These are phyloP conservation scores for Nephila pilipes DNA, from an alignment of 1,140 invertebrate species.

Conservation along the genomic window DNA sequence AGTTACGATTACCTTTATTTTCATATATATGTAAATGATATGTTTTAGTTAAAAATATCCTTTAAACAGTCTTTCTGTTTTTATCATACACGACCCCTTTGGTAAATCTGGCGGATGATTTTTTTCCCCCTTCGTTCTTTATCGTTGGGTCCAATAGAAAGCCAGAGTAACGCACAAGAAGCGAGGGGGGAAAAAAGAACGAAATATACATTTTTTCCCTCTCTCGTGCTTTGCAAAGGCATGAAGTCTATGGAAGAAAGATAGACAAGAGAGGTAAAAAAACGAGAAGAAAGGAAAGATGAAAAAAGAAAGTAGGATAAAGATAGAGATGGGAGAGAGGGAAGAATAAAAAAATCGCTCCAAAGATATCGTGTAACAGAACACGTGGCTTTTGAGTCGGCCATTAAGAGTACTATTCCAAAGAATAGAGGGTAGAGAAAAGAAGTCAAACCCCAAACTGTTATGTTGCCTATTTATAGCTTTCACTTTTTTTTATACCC, in stretches of 20 bases:
- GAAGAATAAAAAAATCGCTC: constrained; percentile 10
- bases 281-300: constrained; percentile 8
- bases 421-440: constrained; percentile 28
- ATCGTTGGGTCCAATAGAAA: constrained; percentile 44
- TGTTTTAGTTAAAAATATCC: too few species aligned
- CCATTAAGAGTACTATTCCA: constrained; percentile 58
- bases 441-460: constrained; percentile 58
- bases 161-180: constrained; percentile 12
- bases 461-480: constrained; percentile 70
- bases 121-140: constrained; percentile 24
- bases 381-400: constrained; percentile 59
- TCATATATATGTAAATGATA: too few species aligned
- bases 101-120: constrained; percentile 35
- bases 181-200: neutral
- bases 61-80: neutral
- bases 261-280: constrained; percentile 45
- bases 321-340: constrained; percentile 20
- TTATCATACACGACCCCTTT: constrained; percentile 32
- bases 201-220: constrained; percentile 32
- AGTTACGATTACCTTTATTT: too few species aligned
- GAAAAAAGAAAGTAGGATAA: constrained; percentile 49
- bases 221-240: constrained; percentile 30
- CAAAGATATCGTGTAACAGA: constrained; percentile 62
- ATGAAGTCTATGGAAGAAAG: constrained; percentile 55
- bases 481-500: constrained; percentile 58